These are phyloP conservation scores for Agriopis aurantiaria DNA, from an alignment of 2,888 invertebrate genomes.

Conservation along the genomic window DNA sequence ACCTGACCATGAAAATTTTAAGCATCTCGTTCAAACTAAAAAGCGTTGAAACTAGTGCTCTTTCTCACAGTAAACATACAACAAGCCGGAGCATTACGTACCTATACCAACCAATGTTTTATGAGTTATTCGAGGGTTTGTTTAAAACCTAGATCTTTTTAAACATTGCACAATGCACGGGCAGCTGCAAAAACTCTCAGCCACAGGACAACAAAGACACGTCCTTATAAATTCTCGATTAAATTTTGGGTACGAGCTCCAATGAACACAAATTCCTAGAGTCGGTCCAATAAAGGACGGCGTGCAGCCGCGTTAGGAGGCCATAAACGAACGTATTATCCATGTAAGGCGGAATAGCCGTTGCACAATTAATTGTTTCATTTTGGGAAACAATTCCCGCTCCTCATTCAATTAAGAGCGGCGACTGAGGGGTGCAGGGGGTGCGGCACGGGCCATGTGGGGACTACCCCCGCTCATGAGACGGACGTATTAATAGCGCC, in stretches of 20 bases:
- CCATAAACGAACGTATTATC: conserved; percentile 87
- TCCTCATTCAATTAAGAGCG: conserved; percentile 87
- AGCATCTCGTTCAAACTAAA: conserved; percentile 75
- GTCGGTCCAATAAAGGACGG: conserved; percentile 85
- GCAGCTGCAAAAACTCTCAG: conserved; percentile 77
- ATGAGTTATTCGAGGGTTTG: conserved; percentile 58
- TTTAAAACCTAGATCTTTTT: conserved; percentile 66
- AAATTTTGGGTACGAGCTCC: conserved; percentile 85
- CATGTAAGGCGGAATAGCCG: conserved; percentile 87
- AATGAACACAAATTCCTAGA: conserved; percentile 86
- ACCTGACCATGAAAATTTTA: conserved; percentile 85
- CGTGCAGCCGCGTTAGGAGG: conserved; percentile 86
- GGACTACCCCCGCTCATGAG: conserved; percentile 80
- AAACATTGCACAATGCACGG: conserved; percentile 67
- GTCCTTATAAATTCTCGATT: conserved; percentile 84
- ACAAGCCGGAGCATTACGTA: conserved; percentile 50
- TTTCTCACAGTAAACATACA: conserved; percentile 49
- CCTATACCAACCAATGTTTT: conserved; percentile 53
- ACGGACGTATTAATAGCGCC: conserved; percentile 86
- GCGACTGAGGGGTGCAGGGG: conserved; percentile 75
- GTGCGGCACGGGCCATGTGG: conserved; percentile 56
- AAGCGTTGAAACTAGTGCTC: conserved; percentile 55
- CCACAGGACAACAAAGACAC: conserved; percentile 73
- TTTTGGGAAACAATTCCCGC: conserved; percentile 87
- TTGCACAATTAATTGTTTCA: conserved; percentile 87